Evolutionary conservation across 2,113 vertebrate species (phyloP).

Genomic region (Hiodon tergisus): DNA sequence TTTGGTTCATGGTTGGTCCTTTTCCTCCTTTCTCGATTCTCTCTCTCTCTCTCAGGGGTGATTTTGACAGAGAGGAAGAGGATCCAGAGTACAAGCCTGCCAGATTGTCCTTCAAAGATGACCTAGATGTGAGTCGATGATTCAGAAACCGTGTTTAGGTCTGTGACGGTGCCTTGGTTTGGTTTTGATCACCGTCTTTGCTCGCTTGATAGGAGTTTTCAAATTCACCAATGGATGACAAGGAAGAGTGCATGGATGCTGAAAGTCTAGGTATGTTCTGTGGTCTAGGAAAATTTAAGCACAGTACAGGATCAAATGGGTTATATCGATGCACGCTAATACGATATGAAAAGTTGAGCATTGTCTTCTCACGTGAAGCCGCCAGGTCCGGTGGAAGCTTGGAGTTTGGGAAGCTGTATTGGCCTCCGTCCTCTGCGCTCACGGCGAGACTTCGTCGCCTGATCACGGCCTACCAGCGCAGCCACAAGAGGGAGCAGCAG

Average conservation of each 20-base stretch:
- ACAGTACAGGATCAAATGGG: too few relatives aligned
- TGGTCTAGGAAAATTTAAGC: too few relatives aligned
- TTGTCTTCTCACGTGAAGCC: neutral
- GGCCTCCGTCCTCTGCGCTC: conserved; percentile 88
- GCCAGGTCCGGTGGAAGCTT: conserved; percentile 44
- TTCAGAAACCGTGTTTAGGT: neutral
- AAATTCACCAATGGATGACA: conserved; percentile 91
- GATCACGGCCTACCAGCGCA: conserved; percentile 97
- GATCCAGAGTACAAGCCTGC: conserved; percentile 96
- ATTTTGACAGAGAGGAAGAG: conserved; percentile 88
- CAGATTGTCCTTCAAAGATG: conserved; percentile 89
- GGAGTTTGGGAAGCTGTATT: conserved; percentile 83
- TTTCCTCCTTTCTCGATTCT: too few relatives aligned
- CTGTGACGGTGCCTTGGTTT: neutral
- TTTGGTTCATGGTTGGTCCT: conserved; percentile 18
- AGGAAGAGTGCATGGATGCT: conserved; percentile 76
- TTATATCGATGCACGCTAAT: too few relatives aligned
- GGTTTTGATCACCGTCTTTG: too few relatives aligned
- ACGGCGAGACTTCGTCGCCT: conserved; percentile 93
- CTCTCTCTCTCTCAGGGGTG: conserved; percentile 52
- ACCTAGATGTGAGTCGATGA: conserved; percentile 77
- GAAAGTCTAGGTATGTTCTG: conserved; percentile 67
- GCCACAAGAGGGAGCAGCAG: conserved; percentile 90
- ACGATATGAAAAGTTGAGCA: too few relatives aligned
- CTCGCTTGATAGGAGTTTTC: conserved; percentile 75